These are phyloP conservation scores for Ommatoiulus sabulosus DNA, from an alignment of 2,888 invertebrate genomes.

Conservation along the genomic window DNA sequence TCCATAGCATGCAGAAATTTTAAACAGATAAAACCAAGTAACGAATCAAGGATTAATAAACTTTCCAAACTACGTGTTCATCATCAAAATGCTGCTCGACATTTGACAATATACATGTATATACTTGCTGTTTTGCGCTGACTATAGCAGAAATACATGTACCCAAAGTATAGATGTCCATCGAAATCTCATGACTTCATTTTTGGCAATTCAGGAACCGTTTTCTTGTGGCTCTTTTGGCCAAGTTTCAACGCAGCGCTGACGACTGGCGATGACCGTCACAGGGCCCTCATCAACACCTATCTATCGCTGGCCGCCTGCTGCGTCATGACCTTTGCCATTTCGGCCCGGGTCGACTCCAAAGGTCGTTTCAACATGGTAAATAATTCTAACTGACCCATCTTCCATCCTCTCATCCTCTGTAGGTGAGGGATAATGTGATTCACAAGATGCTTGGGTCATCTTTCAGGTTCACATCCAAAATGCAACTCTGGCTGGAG, in stretches of 20 bases:
- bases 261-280: constrained; percentile 77
- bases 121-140: no score
- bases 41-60: no score
- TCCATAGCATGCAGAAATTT: no score
- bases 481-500: constrained; percentile 90
- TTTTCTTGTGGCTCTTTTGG: constrained; percentile 97
- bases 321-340: constrained; percentile 84
- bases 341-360: constrained; percentile 81
- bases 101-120: no score
- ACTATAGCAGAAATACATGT: no score
- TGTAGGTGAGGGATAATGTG: not conserved
- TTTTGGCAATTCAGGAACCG: constrained; percentile 75
- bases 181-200: no score
- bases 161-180: no score
- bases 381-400: constrained; percentile 58
- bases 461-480: constrained; percentile 82
- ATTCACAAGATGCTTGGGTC: not conserved
- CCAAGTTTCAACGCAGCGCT: constrained; percentile 92
- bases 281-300: constrained; percentile 92
- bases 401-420: not conserved
- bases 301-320: constrained; percentile 87
- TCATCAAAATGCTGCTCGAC: no score
- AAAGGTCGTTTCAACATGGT: constrained; percentile 86
- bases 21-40: no score
- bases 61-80: no score